Percentiles rank a stretch among this genome's conserved stretches.
These are phyloP conservation scores for Psophia crepitans DNA, from an alignment of 2,113 vertebrate genomes.

Conservation along the genomic window DNA sequence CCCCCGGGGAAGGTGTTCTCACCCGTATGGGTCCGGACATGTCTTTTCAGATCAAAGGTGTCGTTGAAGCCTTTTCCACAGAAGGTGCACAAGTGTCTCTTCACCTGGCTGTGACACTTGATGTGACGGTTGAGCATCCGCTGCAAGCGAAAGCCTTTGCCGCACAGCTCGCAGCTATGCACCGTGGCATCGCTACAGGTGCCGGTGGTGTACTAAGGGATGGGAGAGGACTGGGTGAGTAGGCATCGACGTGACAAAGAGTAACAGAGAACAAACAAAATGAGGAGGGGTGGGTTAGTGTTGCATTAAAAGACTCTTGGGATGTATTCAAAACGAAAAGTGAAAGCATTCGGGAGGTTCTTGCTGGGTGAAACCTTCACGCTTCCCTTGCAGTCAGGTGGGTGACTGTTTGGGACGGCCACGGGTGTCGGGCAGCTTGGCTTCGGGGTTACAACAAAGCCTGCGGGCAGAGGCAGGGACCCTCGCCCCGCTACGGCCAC, in stretches of 20 bases:
- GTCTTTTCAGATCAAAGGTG: slow-evolving; percentile 82
- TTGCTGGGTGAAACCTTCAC: neutral
- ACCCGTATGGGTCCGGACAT: slow-evolving; percentile 87
- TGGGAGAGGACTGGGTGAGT: neutral
- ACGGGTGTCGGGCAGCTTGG: neutral
- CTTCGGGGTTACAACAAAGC: neutral
- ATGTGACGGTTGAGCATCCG: slow-evolving; percentile 86
- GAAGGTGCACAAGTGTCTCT: slow-evolving; percentile 83
- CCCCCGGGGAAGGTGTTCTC: neutral
- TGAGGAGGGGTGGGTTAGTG: neutral
- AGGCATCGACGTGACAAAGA: neutral
- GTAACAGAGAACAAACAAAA: neutral
- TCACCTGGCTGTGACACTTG: slow-evolving; percentile 85
- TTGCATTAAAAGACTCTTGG: neutral
- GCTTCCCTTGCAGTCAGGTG: neutral
- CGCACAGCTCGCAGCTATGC: slow-evolving; percentile 78
- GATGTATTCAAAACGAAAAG: neutral
- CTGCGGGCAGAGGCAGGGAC: neutral
- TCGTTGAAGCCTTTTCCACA: slow-evolving; percentile 88
- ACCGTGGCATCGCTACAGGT: slow-evolving; percentile 51
- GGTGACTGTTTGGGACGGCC: neutral
- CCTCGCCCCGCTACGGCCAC: rapidly evolving
- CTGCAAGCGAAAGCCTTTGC: slow-evolving; percentile 81
- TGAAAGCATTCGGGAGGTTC: neutral
- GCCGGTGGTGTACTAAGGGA: slow-evolving; percentile 77